Evolutionary conservation across 2,113 vertebrate genomes (phyloP).

Genomic region (Vidua macroura): DNA sequence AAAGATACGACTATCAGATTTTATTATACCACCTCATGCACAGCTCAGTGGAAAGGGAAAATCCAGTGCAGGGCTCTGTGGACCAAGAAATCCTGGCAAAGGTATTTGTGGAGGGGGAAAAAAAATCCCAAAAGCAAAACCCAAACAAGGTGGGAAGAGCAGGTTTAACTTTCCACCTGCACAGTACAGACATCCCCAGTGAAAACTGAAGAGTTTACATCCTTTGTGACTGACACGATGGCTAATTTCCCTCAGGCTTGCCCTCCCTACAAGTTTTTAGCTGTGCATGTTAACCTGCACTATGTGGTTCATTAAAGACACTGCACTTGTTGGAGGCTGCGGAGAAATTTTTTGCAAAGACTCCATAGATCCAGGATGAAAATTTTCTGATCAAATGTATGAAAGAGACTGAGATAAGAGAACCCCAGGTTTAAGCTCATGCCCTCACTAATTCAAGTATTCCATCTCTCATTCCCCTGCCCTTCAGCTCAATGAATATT

Average conservation of each 20-base stretch:
- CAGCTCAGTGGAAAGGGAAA: background rate
- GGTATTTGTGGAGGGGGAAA: background rate
- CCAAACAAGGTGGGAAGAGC: background rate
- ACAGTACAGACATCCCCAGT: background rate
- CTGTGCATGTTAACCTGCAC: background rate
- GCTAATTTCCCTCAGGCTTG: background rate
- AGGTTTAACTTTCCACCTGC: background rate
- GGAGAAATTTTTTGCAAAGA: background rate
- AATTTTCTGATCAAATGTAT: background rate
- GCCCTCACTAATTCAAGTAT: background rate
- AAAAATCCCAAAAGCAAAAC: background rate
- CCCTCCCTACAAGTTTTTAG: background rate
- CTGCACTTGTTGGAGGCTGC: background rate
- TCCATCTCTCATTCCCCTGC: background rate
- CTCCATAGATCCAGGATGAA: background rate
- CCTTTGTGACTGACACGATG: background rate
- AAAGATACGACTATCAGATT: background rate
- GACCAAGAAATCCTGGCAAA: background rate
- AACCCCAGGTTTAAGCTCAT: background rate
- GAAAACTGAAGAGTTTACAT: background rate
- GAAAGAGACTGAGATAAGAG: background rate
- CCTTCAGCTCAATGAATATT: conserved; percentile 1
- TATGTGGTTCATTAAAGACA: background rate
- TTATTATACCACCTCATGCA: background rate
- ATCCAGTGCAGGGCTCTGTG: background rate